Evolutionary conservation across 2,888 invertebrate genomes (phyloP), one percentile per base, ranked within the genome.

Genomic region (Nomada ferruginata): DNA sequence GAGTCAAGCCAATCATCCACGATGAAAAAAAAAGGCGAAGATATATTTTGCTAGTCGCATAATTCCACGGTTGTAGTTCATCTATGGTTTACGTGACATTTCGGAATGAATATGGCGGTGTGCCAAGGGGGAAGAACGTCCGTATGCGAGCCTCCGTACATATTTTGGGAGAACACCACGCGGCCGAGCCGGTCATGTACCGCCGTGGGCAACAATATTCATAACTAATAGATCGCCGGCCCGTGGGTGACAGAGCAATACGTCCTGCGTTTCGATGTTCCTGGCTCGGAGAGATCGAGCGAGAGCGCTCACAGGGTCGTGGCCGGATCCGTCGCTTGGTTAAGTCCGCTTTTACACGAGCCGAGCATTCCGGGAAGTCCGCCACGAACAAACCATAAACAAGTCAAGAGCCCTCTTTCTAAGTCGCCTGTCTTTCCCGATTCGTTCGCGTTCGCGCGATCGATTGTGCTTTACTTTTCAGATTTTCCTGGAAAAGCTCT

Each of bases 191-290:
- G 91, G 89, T 89, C 93, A 89, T 93, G 93, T 93, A 92, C 91
- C 92, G 93, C 93, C 92, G 90, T 92, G 90, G 92, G 93, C 93
- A 92, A 92, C 92, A 92, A 87, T 92, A 93, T 92, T 92, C 92
- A 92, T 93, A 93, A 93, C 93, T 93, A 93, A 93, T 93, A 93
- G 93, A 93, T 93, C 92, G 93, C 91, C 91, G 90, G 91, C 88
- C 89, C 85, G 85, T 87, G 91, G 91, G 91, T 93, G 93, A 93
- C 92, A 93, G 93, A 92, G 92, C 93, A 92, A 93, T 93, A 92
- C 92, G 91, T 92, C 92, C 90, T 92, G 91, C 85, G 89, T 90
- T 91, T 92, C 92, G 92, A 92, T 92, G 91, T 92, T 91, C 89
- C 87, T 63, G 75, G 74, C 73, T 82, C 79, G 72, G 77, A 75